These are phyloP conservation scores for Diplazon laetatorius DNA, from an alignment of 2,888 invertebrate genomes.

Conservation along the genomic window DNA sequence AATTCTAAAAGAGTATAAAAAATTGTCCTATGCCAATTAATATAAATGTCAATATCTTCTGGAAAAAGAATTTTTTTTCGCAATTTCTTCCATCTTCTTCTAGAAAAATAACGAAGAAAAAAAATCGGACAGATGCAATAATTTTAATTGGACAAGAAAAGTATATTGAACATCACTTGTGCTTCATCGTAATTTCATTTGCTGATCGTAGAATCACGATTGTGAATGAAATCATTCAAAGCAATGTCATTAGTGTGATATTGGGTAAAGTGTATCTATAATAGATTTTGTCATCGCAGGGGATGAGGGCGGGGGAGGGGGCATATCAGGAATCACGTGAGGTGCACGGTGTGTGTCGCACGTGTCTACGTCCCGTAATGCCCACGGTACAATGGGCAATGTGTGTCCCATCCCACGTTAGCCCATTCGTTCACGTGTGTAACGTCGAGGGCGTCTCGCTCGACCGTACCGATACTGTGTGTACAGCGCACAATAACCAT, in stretches of 20 bases:
- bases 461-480: slow-evolving; percentile 12
- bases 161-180: neutral
- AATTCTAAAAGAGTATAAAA: neutral
- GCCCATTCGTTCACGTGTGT: slow-evolving; percentile 49
- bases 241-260: slow-evolving; percentile 13
- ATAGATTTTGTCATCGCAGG: neutral
- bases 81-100: too few species aligned
- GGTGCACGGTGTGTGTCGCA: slow-evolving; percentile 24
- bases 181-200: slow-evolving; percentile 1
- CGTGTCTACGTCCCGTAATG: slow-evolving; percentile 47
- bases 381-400: slow-evolving; percentile 30
- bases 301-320: too few species aligned
- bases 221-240: slow-evolving; percentile 31
- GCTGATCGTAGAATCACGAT: neutral
- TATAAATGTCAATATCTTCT: too few species aligned
- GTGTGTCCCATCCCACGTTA: slow-evolving; percentile 25
- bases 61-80: too few species aligned
- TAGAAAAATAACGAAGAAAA: too few species aligned
- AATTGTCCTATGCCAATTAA: neutral
- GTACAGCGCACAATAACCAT: slow-evolving; percentile 16
- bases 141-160: too few species aligned
- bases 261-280: neutral
- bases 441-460: slow-evolving; percentile 36
- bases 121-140: too few species aligned
- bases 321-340: slow-evolving; percentile 54